Evolutionary conservation across 2,888 invertebrate species (phyloP).

Genomic region (Arge pagana): DNA sequence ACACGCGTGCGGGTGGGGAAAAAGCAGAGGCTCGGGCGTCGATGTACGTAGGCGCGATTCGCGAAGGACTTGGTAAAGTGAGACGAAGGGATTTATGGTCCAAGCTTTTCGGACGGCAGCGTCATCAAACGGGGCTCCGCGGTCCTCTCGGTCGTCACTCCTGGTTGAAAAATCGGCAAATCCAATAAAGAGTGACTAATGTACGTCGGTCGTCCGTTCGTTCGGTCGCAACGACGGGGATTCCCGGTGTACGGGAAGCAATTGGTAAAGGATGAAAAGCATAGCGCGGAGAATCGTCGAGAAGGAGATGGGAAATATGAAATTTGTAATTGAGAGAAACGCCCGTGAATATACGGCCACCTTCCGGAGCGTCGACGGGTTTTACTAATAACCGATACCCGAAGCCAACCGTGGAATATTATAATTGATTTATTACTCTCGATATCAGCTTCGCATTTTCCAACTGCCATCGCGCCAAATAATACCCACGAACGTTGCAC

Average conservation of each 20-base stretch:
- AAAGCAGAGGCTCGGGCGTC: no score
- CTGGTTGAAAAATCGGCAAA: conserved; percentile 47
- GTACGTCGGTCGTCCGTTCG: conserved; percentile 27
- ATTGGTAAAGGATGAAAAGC: no score
- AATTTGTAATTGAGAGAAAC: conserved; percentile 54
- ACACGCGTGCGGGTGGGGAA: no score
- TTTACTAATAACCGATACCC: conserved; percentile 58
- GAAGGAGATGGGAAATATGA: conserved; percentile 38
- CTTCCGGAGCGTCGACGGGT: conserved; percentile 55
- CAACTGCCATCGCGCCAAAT: conserved; percentile 18
- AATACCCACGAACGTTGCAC: conserved; percentile 17
- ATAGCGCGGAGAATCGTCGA: conserved; percentile 7
- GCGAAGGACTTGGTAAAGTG: no score
- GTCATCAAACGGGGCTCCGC: neutral
- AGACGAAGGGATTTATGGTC: conserved; percentile 5
- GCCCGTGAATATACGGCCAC: conserved; percentile 50
- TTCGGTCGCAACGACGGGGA: conserved; percentile 21
- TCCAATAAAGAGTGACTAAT: conserved; percentile 54
- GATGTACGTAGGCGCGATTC: neutral
- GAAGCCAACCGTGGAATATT: conserved; percentile 58
- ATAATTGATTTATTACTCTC: conserved; percentile 57
- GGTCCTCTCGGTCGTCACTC: conserved; percentile 27
- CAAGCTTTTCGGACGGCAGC: neutral
- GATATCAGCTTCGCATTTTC: conserved; percentile 22
- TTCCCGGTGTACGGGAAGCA: conserved; percentile 17